Evolutionary conservation across 2,797 vertebrate species (phyloP).

Genomic region (Schizothorax lantsangensis): DNA sequence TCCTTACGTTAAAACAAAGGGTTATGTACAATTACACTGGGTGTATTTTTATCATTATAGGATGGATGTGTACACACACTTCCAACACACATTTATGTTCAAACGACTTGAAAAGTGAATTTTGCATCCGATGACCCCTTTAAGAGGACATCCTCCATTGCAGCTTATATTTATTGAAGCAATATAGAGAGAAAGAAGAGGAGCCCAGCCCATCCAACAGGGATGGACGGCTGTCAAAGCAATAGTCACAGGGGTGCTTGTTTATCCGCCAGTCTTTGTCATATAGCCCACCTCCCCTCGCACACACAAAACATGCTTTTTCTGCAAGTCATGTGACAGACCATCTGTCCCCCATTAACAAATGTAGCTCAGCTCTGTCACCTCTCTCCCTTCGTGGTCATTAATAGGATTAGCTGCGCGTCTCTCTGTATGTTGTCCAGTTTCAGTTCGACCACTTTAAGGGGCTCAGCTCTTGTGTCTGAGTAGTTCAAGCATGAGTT

Average conservation of each 20-base stretch:
- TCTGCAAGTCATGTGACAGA: conserved; percentile 74
- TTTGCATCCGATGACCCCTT: not conserved
- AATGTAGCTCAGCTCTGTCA: conserved; percentile 63
- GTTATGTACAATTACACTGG: too few relatives aligned
- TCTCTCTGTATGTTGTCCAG: conserved; percentile 71
- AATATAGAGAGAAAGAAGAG: not conserved
- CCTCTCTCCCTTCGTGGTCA: conserved; percentile 63
- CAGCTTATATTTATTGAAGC: not conserved
- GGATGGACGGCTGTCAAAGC: conserved; percentile 67
- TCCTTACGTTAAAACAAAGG: too few relatives aligned
- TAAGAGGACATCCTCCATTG: not conserved
- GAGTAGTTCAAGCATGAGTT: not conserved
- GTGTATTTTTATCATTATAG: too few relatives aligned
- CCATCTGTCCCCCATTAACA: conserved; percentile 77
- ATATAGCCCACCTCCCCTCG: conserved; percentile 51
- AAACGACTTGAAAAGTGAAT: too few relatives aligned
- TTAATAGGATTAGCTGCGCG: conserved; percentile 79
- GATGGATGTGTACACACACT: too few relatives aligned
- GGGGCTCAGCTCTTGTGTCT: not conserved
- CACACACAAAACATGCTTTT: conserved; percentile 57
- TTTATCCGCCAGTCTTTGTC: conserved; percentile 72
- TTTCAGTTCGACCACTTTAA: not conserved
- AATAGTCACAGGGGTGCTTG: conserved; percentile 68
- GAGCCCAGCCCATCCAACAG: conserved; percentile 18
- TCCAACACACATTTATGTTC: too few relatives aligned